phyloP scores from a whole-genome alignment of 2,888 invertebrate genomes.

The Chydorus sphaericus region DNA sequence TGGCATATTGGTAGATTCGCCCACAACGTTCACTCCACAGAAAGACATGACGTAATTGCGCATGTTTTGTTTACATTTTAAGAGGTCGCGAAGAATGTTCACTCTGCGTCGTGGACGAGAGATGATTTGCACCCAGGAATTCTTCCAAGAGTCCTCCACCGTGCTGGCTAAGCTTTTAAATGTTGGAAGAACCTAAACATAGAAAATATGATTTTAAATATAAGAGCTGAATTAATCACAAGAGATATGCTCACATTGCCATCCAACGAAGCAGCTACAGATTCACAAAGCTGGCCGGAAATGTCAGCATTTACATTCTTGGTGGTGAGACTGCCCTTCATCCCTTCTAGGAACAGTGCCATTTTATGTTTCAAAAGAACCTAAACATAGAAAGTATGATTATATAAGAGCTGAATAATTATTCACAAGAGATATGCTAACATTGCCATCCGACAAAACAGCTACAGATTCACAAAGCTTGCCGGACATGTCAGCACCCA shows the following conservation, averaged over 20 bases:
- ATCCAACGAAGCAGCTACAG: too few relatives aligned
- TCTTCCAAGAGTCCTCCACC: conserved; percentile 72
- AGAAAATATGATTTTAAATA: too few relatives aligned
- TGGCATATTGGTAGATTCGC: conserved; percentile 95
- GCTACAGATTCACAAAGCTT: conserved; percentile 89
- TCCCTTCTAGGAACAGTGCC: too few relatives aligned
- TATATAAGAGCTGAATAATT: too few relatives aligned
- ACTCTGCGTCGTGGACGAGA: conserved; percentile 88
- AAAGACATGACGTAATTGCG: conserved; percentile 89
- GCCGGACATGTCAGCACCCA: conserved; percentile 85
- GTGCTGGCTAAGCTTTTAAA: conserved; percentile 84
- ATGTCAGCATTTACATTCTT: too few relatives aligned
- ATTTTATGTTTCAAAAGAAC: too few relatives aligned
- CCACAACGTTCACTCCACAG: conserved; percentile 98
- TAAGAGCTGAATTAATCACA: too few relatives aligned
- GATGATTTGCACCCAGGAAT: conserved; percentile 81
- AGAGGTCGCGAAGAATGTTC: conserved; percentile 84
- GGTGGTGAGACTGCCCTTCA: too few relatives aligned
- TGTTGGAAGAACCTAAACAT: conserved; percentile 59
- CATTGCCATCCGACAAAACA: conserved; percentile 72
- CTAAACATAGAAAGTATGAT: too few relatives aligned
- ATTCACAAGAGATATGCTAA: too few relatives aligned
- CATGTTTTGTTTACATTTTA: conserved; percentile 69
- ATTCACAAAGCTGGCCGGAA: too few relatives aligned
- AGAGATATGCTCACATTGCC: too few relatives aligned